A percentile compares a stretch with the other conserved stretches of the same genome.
Conservation (phyloP, 2,797 vertebrate species). For the Rhinella marina region DNA sequence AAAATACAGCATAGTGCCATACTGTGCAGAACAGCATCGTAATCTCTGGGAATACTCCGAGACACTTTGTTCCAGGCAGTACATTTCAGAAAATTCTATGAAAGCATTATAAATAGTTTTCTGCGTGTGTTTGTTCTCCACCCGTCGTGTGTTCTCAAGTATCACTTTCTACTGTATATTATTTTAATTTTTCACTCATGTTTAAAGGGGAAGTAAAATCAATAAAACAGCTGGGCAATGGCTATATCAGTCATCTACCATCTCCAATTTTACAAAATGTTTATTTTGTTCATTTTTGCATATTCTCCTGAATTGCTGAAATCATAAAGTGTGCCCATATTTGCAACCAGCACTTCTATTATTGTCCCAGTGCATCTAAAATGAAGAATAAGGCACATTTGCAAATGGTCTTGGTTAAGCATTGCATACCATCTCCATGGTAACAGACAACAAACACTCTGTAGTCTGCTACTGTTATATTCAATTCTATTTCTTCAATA, state of each 20-base stretch:
- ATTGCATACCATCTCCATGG: no score
- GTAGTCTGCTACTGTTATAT: no score
- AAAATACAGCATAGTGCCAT: slow-evolving; percentile 43
- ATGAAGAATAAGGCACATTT: no score
- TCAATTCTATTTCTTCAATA: no score
- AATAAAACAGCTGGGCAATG: background rate
- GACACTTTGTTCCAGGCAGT: slow-evolving; percentile 38
- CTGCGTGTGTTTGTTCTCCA: slow-evolving; percentile 11
- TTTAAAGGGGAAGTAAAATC: background rate
- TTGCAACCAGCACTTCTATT: no score
- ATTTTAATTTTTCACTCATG: background rate
- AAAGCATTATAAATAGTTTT: slow-evolving; percentile 35
- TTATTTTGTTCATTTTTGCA: no score
- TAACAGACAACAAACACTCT: no score
- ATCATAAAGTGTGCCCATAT: no score
- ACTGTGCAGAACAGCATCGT: slow-evolving; percentile 34
- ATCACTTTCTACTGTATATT: background rate
- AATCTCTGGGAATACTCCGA: slow-evolving; percentile 41
- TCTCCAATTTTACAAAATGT: background rate
- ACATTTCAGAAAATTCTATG: slow-evolving; percentile 13
- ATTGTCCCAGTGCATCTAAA: no score
- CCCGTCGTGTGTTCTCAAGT: background rate
- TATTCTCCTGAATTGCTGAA: no score
- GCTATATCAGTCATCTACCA: background rate
- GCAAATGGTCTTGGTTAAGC: no score